Conservation (phyloP, 92 coral and sea anemone species). For the Pocillopora meandrina region DNA sequence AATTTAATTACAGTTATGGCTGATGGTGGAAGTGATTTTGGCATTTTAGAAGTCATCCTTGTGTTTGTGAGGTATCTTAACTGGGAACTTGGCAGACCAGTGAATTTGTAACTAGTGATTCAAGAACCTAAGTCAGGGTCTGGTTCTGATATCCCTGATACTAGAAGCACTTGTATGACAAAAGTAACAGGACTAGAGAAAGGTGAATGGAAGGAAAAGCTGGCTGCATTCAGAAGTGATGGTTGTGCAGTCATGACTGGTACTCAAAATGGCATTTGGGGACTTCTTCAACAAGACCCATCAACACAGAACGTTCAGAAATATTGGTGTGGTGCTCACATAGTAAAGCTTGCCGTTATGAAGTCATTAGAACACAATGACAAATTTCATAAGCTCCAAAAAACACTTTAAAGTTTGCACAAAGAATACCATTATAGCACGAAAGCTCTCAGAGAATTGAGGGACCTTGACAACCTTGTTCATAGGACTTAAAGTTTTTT, state of each 20-base stretch:
- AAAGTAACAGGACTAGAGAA: neutral
- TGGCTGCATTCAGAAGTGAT: constrained; percentile 28
- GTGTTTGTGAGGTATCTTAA: constrained; percentile 8
- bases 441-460: constrained; percentile 35
- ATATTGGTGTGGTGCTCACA: constrained; percentile 42
- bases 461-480: constrained; percentile 7
- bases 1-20: constrained; percentile 30
- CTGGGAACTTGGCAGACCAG: constrained; percentile 21
- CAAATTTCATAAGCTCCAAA: neutral
- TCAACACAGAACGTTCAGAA: constrained; percentile 14
- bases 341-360: constrained; percentile 29
- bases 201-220: constrained; percentile 25
- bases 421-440: constrained; percentile 27
- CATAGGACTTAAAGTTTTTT: constrained; percentile 8
- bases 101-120: constrained; percentile 20
- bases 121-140: constrained; percentile 28
- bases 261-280: constrained; percentile 29
- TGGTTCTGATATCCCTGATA: constrained; percentile 20
- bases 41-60: constrained; percentile 22
- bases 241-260: constrained; percentile 58
- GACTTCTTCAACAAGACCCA: constrained; percentile 23
- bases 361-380: constrained; percentile 24
- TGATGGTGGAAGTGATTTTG: constrained; percentile 28
- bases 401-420: constrained; percentile 27
- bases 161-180: neutral